These are phyloP conservation scores for Stichodactyla mertensii DNA, from an alignment of 64 coral and sea anemone genomes.

Conservation along the genomic window DNA sequence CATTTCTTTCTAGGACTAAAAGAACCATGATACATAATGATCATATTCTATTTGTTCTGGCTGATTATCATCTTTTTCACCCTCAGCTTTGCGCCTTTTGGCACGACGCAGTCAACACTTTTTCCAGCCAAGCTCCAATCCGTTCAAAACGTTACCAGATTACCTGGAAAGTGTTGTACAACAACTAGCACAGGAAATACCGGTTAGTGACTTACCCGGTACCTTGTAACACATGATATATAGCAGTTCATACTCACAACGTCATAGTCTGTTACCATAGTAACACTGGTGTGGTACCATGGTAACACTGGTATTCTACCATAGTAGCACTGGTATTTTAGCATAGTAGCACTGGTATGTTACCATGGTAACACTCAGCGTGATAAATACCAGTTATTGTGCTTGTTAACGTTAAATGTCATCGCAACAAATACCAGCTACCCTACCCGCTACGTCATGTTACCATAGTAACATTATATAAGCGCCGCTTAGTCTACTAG, in stretches of 20 bases:
- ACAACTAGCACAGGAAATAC: slow-evolving; percentile 78
- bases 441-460: background rate
- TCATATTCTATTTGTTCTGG: background rate
- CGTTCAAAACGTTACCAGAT: slow-evolving; percentile 93
- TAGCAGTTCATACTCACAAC: no score
- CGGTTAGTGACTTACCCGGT: slow-evolving; percentile 16
- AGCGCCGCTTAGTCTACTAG: no score
- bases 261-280: background rate
- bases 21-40: no score
- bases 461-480: no score
- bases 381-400: no score
- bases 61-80: background rate
- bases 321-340: no score
- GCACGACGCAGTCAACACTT: slow-evolving; percentile 95
- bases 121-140: slow-evolving; percentile 89
- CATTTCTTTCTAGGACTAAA: no score
- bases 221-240: no score
- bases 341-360: background rate
- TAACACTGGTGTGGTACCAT: background rate
- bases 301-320: no score
- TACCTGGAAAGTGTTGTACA: slow-evolving; percentile 88
- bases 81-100: slow-evolving; percentile 79
- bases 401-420: background rate
- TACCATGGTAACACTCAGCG: no score
- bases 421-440: background rate